A percentile compares a stretch with the other conserved stretches of the same genome.
phyloP scores from a whole-genome alignment of 2,888 invertebrate genomes.

The Stenolophus ochropezus region DNA sequence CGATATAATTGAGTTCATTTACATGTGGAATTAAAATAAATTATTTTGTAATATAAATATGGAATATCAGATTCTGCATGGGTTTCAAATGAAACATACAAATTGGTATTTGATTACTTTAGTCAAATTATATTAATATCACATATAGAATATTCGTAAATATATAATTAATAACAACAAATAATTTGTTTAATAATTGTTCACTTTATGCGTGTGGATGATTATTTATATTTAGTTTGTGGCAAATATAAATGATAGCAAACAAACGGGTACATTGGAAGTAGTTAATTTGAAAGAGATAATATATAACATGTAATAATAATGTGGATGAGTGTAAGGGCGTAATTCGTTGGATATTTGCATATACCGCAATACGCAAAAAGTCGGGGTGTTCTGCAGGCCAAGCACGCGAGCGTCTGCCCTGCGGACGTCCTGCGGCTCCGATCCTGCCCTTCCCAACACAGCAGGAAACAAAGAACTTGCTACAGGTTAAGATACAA shows the following conservation, averaged over 20 bases:
- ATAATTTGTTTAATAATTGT: not conserved
- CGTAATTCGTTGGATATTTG: constrained; percentile 21
- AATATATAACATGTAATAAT: too few relatives aligned
- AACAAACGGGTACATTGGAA: too few relatives aligned
- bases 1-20: not conserved
- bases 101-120: not conserved
- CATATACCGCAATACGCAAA: constrained; percentile 45
- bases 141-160: not conserved
- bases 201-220: too few relatives aligned
- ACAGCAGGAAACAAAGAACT: not conserved
- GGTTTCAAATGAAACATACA: not conserved
- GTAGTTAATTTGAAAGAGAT: too few relatives aligned
- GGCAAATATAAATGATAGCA: too few relatives aligned
- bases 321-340: constrained; percentile 7
- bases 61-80: not conserved
- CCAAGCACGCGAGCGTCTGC: constrained; percentile 31
- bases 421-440: not conserved
- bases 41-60: not conserved
- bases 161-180: not conserved
- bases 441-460: not conserved
- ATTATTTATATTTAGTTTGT: too few relatives aligned
- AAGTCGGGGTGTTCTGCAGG: not conserved
- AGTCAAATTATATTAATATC: not conserved
- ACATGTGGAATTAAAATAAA: not conserved
- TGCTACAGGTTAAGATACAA: too few relatives aligned